Base-by-base conservation (phyloP, 2,888 invertebrate species). In the Graphium colonna region DNA sequence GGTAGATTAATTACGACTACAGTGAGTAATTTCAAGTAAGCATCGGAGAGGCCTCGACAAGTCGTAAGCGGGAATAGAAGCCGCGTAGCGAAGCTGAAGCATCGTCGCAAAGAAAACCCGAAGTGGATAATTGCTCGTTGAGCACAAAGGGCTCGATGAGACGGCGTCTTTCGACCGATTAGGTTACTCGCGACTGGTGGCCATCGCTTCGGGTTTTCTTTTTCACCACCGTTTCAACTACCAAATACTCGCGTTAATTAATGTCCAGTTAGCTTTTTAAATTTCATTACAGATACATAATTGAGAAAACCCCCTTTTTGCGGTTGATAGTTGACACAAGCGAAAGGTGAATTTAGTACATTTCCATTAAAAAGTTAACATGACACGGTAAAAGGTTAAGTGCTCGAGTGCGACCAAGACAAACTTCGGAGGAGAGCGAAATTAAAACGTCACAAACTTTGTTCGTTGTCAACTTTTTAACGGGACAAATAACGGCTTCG, bases 51-150 rank as follows among this genome's bases (percentile, higher is more conserved):
- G 84, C 80, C 81, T 86, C 82, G 71, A 85, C 79, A 73, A 79
- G 79, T 82, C 77, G 75, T 64, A 87, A 88, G 88, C 88, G 82
- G 86, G 85, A 77, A 76, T 77, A 75, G 81, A 82, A 84, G 87
- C 84, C 86, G 86, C 82, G 73, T 75, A 81, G 85, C 81, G 79
- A 86, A 86, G 88, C 86, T 83, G 74, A 82, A 85, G 84, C 85
- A 68, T 78, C 70, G 56, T 66, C 59, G 63, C 44, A 69, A 53
- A 80, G 79, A 79, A 79, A 83, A 77, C 59, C 82, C 80, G 77
- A 83, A 83, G 79, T 78, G 72, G 64, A 65, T 61, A 61, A 64
- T 63, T 61, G 59, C 21, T 2, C 3, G 58, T 61, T 60, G 53
- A 31, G 55, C 57, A 56, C 46, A 52, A 61, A 57, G 44, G 47